A percentile compares a stretch with the other conserved stretches of the same genome.
These are phyloP conservation scores for Amblyopsis rosae DNA, from an alignment of 2,113 vertebrate species.

Conservation along the genomic window DNA sequence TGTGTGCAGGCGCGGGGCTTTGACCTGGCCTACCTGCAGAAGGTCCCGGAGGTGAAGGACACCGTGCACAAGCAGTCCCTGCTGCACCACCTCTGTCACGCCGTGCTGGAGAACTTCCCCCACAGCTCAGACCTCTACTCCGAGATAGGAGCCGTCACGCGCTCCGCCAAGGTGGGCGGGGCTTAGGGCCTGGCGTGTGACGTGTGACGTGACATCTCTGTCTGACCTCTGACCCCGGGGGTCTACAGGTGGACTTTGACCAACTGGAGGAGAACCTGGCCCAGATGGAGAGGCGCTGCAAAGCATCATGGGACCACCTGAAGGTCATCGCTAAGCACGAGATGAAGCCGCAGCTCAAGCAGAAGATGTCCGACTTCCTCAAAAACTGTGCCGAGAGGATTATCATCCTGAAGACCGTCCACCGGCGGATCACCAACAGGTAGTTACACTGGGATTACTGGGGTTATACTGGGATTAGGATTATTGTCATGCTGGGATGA, in stretches of 20 bases:
- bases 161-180: conserved; percentile 88
- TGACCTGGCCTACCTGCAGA: conserved; percentile 96
- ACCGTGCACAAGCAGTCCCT: conserved; percentile 97
- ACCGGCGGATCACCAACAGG: conserved; percentile 96
- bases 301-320: conserved; percentile 97
- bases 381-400: conserved; percentile 95
- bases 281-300: conserved; percentile 95
- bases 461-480: not conserved
- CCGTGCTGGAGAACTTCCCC: conserved; percentile 93
- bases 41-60: conserved; percentile 98
- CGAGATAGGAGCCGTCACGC: conserved; percentile 92
- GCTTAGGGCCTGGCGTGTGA: too few relatives aligned
- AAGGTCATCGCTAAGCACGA: conserved; percentile 97
- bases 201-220: not conserved
- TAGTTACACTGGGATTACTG: conserved; percentile 23
- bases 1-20: conserved; percentile 91
- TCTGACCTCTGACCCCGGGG: not conserved
- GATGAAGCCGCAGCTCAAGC: conserved; percentile 92
- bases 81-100: conserved; percentile 89
- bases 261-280: conserved; percentile 94
- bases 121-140: conserved; percentile 96
- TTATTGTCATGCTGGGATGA: too few relatives aligned
- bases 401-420: conserved; percentile 96
- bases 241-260: conserved; percentile 91
- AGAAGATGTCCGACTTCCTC: conserved; percentile 96